Evolutionary conservation across 1,140 invertebrate genomes (phyloP).

Genomic region (Anoplolepis gracilipes): DNA sequence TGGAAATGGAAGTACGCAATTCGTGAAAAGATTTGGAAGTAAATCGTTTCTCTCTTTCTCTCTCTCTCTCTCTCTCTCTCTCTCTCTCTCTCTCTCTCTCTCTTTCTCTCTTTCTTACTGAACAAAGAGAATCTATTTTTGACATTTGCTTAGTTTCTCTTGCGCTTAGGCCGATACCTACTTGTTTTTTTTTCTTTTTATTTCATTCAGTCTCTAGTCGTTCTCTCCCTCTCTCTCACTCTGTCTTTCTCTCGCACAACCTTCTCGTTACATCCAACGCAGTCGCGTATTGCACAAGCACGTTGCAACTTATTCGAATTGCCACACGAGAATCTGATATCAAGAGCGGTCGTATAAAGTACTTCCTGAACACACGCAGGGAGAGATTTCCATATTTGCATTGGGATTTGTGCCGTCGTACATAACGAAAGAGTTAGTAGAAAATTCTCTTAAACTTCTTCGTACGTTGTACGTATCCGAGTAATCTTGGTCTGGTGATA

Average conservation of each 20-base stretch:
- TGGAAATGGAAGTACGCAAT: conserved; percentile 68
- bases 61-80: neutral
- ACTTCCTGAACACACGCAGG: conserved; percentile 20
- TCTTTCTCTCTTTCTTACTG: neutral
- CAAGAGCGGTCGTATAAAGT: neutral
- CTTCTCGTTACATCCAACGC: conserved; percentile 49
- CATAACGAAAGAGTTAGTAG: conserved; percentile 55
- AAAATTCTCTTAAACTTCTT: conserved; percentile 26
- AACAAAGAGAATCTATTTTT: neutral
- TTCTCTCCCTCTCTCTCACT: conserved; percentile 1
- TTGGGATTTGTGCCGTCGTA: conserved; percentile 18
- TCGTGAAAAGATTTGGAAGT: conserved; percentile 37
- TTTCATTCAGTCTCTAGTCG: conserved; percentile 1
- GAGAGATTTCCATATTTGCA: neutral
- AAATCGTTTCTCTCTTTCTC: neutral
- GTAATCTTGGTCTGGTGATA: conserved; percentile 74
- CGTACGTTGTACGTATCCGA: conserved; percentile 52
- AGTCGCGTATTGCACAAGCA: neutral
- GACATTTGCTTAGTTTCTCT: neutral
- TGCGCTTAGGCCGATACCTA: conserved; percentile 77
- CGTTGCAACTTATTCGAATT: conserved; percentile 13
- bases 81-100: neutral
- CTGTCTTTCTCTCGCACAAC: conserved; percentile 10
- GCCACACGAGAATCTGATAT: neutral
- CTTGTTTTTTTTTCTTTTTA: conserved; percentile 26